Evolutionary conservation across 2,113 vertebrate species (phyloP).

Genomic region (Neolamprologus variostigma): DNA sequence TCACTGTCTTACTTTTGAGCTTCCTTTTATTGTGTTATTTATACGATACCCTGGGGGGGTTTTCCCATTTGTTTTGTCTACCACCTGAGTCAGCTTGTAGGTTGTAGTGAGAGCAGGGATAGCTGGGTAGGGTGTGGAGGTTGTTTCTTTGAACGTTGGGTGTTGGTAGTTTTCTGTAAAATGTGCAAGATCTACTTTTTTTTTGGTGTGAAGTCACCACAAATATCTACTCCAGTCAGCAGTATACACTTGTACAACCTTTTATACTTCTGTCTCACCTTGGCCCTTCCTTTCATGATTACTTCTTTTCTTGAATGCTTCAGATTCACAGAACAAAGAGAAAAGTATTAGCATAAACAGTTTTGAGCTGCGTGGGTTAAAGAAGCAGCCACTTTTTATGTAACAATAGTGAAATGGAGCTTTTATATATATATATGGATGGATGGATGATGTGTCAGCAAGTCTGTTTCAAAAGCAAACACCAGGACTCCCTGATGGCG

Average conservation of each 20-base stretch:
- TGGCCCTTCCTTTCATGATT: background rate
- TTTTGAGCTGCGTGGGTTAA: background rate
- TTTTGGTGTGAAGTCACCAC: background rate
- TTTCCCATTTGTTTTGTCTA: background rate
- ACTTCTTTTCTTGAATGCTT: background rate
- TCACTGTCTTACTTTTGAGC: background rate
- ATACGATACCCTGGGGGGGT: background rate
- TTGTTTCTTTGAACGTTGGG: background rate
- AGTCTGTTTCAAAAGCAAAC: background rate
- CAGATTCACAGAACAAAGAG: background rate
- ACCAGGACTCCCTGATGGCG: background rate
- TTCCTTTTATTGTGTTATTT: background rate
- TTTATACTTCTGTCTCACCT: background rate
- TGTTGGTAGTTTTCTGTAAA: background rate
- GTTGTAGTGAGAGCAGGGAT: background rate
- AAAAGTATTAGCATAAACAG: background rate
- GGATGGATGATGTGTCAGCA: conserved; percentile 1
- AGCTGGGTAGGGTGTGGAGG: background rate
- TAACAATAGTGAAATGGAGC: background rate
- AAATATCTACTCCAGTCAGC: background rate
- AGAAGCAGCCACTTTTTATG: background rate
- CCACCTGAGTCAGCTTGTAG: background rate
- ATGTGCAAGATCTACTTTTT: background rate
- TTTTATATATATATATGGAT: background rate
- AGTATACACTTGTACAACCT: background rate